These are phyloP conservation scores for Pseudomyrmex concolor DNA, from an alignment of 1,140 invertebrate species.

Conservation along the genomic window DNA sequence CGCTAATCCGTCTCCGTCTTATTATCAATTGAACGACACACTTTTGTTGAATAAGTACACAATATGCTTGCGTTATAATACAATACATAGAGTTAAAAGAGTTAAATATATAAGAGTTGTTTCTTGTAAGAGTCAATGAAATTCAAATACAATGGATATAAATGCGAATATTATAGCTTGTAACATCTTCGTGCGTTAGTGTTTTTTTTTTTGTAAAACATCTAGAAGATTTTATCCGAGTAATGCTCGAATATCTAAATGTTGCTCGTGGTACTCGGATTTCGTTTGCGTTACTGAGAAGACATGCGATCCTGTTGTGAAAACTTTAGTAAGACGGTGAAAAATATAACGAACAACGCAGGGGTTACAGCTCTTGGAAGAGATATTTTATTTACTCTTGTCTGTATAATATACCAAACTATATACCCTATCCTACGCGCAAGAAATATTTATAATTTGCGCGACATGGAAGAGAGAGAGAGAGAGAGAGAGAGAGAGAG, in stretches of 20 bases:
- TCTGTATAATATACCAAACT: conserved; percentile 23
- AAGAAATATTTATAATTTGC: conserved; percentile 33
- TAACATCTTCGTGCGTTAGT: not conserved
- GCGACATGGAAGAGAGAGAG: not conserved
- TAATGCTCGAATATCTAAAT: not conserved
- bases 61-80: not conserved
- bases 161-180: not conserved
- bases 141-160: not conserved
- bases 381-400: conserved; percentile 19
- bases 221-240: conserved; percentile 10
- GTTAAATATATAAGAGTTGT: too few relatives aligned
- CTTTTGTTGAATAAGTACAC: not conserved
- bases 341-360: not conserved
- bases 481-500: not conserved
- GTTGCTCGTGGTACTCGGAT: not conserved
- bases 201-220: conserved; percentile 18
- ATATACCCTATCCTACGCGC: not conserved
- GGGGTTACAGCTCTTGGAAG: not conserved
- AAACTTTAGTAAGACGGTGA: conserved; percentile 25
- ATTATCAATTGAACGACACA: not conserved
- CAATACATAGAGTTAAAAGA: not conserved
- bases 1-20: not conserved
- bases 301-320: conserved; percentile 18
- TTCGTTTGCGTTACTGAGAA: conserved; percentile 4
- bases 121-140: not conserved